phyloP scores from a whole-genome alignment of 35 echinoderm and acorn worm genomes.

The Diadema setosum region DNA sequence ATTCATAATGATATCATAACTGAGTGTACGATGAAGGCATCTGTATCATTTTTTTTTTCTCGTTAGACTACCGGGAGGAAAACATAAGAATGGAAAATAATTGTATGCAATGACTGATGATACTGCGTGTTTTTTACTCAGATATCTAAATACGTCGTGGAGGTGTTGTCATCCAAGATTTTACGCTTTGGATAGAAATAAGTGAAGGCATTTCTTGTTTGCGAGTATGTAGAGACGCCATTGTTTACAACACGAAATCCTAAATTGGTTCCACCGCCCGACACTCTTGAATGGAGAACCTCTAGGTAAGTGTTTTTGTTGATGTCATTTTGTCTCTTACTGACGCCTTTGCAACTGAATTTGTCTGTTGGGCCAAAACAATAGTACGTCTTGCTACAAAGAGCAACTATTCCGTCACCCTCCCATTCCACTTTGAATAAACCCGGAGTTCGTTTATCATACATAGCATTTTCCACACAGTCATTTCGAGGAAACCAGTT shows the following conservation, averaged over 20 bases:
- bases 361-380: constrained; percentile 45
- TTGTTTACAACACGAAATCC: neutral
- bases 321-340: constrained; percentile 19
- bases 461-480: neutral
- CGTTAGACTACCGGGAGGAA: no score
- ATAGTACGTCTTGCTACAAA: constrained; percentile 49
- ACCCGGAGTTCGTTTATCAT: constrained; percentile 62
- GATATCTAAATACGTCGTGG: neutral
- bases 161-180: neutral
- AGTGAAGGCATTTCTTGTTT: neutral
- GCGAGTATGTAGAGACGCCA: neutral
- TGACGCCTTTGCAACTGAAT: constrained; percentile 30
- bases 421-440: constrained; percentile 72
- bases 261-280: neutral
- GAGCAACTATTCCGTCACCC: constrained; percentile 64
- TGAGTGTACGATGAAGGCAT: no score
- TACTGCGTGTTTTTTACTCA: no score
- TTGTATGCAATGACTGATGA: no score
- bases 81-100: no score
- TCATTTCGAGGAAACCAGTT: constrained; percentile 45
- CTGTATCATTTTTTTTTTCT: no score
- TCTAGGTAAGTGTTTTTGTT: neutral
- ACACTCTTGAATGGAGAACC: neutral
- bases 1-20: no score
- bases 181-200: neutral